Base-by-base conservation (phyloP, 1,140 invertebrate genomes). In the Leptopilina boulardi region DNA sequence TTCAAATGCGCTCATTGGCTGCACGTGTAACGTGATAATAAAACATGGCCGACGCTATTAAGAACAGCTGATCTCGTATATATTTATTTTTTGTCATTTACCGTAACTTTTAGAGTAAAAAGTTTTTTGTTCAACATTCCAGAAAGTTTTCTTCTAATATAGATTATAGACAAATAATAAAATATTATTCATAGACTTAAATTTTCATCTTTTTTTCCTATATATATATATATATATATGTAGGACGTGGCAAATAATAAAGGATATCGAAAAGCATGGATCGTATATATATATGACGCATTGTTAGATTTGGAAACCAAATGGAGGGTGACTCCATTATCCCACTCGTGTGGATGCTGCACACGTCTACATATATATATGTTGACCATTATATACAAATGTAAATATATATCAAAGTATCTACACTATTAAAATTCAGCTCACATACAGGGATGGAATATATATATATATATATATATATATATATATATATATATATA, bases 191-290 rank as follows among this genome's bases (percentile, higher is more conserved):
- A 38, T 4, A n/a, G 34, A 38, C 5, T 3, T 30, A 30, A 30
- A 30, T 30, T 30, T 30, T 30, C 26, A 5, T 30, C 2, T 3
- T 30, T 5, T 2, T 30, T 3, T 5, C 26, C 26, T n/a, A n/a
- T n/a, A n/a, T n/a, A n/a, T n/a, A n/a, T n/a, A n/a, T n/a, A n/a
- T n/a, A n/a, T n/a, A n/a, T n/a, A n/a, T n/a, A 47, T 3, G 15
- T 10, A 13, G 26, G 23, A n/a, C 21, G 26, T 6, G 54, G 23
- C 21, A 26, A 15, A 15, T 8, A 34, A 66, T n/a, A 66, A 34
- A 59, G 56, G 56, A 66, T 66, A 30, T 8, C 21, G 59, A 30
- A 11, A 66, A 66, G 59, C 26, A 30, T 66, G 59, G 59, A 66
- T 66, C 13, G 26, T 5, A 13, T 10, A 13, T 23, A 11, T 23